Evolutionary conservation across 2,888 invertebrate genomes (phyloP), one percentile per base, ranked within the genome.

Genomic region (Callinectes sapidus): DNA sequence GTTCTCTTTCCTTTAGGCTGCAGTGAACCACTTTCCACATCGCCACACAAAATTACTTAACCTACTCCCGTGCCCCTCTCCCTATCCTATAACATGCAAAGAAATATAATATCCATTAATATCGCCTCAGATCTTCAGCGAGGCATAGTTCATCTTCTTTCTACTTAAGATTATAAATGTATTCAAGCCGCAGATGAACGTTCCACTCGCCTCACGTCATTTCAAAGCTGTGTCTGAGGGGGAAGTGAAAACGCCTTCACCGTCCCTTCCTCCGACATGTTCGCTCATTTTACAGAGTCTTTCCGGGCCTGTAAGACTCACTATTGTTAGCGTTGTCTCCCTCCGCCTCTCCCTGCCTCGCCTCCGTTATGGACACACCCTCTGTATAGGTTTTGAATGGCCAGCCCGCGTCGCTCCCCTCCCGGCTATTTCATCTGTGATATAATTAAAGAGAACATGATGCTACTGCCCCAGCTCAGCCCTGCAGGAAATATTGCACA

Each of bases 361-460:
- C 28, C 71, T 77, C 71, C n/a, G 71, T 81, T 81, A 81, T 81
- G 81, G 81, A 81, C 81, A 81, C 81, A 81, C 81, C 81, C 81
- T 81, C 81, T 77, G 35, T 81, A 81, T 35, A 81, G 81, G 81
- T 81, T 81, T 35, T 81, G 81, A 81, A 81, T 32, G 35, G 35
- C 81, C 35, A 32, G 32, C 81, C 81, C 81, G 35, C 81, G 81
- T 81, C 81, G 32, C 81, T 81, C 81, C 81, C 81, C 81, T 81
- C 16, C 81, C 35, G 81, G 32, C 35, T 81, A 81, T 81, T 81
- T 81, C 81, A 81, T 81, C 81, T 81, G 81, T 81, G 81, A 81
- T 81, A 81, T 81, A 81, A 81, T 81, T 81, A 81, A 81, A 81
- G 81, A 81, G 81, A 81, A 81, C 35, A 81, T 81, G 35, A 81